These are phyloP conservation scores for Eptesicus fuscus DNA, from an alignment of 2,113 vertebrate genomes.

Conservation along the genomic window DNA sequence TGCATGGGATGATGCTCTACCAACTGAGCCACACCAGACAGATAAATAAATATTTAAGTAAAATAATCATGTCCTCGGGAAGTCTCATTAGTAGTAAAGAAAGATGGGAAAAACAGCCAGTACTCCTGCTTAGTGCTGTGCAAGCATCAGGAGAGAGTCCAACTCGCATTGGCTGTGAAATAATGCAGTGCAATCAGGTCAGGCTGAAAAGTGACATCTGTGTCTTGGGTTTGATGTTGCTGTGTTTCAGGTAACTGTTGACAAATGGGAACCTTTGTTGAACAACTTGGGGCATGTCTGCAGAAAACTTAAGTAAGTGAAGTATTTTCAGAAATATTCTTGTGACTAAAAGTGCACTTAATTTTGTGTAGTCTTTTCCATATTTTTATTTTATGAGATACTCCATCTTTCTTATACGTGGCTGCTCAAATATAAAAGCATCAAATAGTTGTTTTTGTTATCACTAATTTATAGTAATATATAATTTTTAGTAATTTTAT, in stretches of 20 bases:
- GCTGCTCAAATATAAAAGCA: not conserved
- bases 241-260: constrained; percentile 93
- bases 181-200: not conserved
- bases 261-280: constrained; percentile 98
- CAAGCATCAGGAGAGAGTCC: not conserved
- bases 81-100: not conserved
- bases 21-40: too few species aligned
- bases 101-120: not conserved
- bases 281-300: constrained; percentile 98
- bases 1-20: too few species aligned
- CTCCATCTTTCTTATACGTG: constrained; percentile 1
- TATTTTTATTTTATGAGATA: not conserved
- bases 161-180: not conserved
- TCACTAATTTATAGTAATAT: not conserved
- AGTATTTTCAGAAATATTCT: not conserved
- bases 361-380: not conserved
- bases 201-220: fast-evolving
- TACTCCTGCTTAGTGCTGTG: not conserved
- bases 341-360: not conserved
- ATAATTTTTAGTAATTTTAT: not conserved
- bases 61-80: not conserved
- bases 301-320: constrained; percentile 97
- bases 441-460: not conserved
- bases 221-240: not conserved
- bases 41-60: not conserved